These are phyloP conservation scores for Chymomyza procnemis DNA, from an alignment of 2,888 invertebrate species.

Conservation along the genomic window DNA sequence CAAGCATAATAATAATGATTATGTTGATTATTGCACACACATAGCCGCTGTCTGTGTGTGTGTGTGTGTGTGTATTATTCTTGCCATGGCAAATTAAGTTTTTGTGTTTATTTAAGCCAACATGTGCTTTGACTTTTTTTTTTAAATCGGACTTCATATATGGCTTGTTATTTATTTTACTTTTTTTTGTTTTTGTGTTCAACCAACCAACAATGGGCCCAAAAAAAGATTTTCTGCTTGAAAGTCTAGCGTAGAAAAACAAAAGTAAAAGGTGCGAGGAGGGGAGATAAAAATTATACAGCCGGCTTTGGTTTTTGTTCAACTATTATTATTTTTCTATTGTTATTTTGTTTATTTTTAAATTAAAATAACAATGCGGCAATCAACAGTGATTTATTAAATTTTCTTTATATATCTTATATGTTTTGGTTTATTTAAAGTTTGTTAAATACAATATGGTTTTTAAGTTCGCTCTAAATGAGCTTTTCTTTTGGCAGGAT, in stretches of 20 bases:
- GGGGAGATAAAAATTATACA: background rate
- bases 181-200: constrained; percentile 26
- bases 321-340: constrained; percentile 31
- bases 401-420: constrained; percentile 18
- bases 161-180: constrained; percentile 13
- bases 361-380: constrained; percentile 65
- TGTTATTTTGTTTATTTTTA: constrained; percentile 34
- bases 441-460: constrained; percentile 25
- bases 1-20: constrained; percentile 35
- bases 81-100: constrained; percentile 47
- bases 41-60: background rate
- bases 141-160: constrained; percentile 37
- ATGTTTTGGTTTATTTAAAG: constrained; percentile 26
- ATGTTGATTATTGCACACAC: constrained; percentile 47
- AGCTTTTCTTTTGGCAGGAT: constrained; percentile 18
- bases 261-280: background rate
- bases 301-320: constrained; percentile 14
- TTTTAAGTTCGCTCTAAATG: background rate
- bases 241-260: constrained; percentile 29
- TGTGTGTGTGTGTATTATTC: background rate
- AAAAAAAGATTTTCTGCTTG: constrained; percentile 4
- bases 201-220: constrained; percentile 12
- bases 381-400: constrained; percentile 67
- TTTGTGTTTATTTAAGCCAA: constrained; percentile 52
- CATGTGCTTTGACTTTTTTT: constrained; percentile 14